Conservation (phyloP, 1,140 invertebrate genomes). For the Melitaea cinxia region DNA sequence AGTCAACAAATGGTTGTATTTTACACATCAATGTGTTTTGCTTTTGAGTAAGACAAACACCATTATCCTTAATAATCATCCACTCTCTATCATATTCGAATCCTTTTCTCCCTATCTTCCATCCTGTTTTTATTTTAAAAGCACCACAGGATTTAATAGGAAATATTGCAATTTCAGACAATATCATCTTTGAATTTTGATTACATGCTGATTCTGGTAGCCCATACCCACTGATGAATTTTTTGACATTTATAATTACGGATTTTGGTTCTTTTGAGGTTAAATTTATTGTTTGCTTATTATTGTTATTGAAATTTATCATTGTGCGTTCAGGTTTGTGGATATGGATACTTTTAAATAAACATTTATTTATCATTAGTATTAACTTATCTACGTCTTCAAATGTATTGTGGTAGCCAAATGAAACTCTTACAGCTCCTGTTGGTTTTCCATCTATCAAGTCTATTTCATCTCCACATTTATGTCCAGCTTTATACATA, state of each 20-base stretch:
- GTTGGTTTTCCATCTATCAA: conserved; percentile 94
- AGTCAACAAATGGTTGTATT: conserved; percentile 88
- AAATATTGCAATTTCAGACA: conserved; percentile 90
- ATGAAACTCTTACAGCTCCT: conserved; percentile 95
- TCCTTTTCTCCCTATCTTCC: conserved; percentile 88
- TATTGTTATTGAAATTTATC: conserved; percentile 29
- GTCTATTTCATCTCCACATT: conserved; percentile 95
- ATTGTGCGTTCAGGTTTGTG: conserved; percentile 50
- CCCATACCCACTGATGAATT: conserved; percentile 22
- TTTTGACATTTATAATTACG: conserved; percentile 30
- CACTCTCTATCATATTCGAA: conserved; percentile 94
- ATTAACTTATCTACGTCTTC: conserved; percentile 88
- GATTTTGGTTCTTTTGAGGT: conserved; percentile 38
- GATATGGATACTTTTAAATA: conserved; percentile 77
- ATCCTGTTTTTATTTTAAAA: conserved; percentile 85
- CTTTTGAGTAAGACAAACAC: conserved; percentile 94
- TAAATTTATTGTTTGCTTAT: conserved; percentile 26
- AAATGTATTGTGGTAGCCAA: conserved; percentile 94
- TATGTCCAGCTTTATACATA: conserved; percentile 93
- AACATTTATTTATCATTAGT: conserved; percentile 88
- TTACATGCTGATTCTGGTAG: conserved; percentile 24
- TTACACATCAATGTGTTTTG: conserved; percentile 90
- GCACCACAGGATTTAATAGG: conserved; percentile 97
- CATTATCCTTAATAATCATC: conserved; percentile 92
- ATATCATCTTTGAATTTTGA: conserved; percentile 40